Conservation (phyloP, 2,113 vertebrate species). For the Lampris incognitus region DNA sequence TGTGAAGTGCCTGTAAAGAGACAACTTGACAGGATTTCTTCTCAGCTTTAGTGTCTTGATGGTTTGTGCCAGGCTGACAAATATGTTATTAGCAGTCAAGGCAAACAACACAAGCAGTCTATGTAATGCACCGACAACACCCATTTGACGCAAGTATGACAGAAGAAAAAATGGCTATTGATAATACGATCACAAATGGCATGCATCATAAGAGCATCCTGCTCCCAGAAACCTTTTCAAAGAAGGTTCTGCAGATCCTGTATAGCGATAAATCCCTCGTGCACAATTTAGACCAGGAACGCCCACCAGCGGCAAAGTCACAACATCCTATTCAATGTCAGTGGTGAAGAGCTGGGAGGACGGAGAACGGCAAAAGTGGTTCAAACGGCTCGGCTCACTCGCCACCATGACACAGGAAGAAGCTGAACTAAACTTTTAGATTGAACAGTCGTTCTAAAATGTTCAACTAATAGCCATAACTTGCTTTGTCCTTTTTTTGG, state of each 20-base stretch:
- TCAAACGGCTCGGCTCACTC: background rate
- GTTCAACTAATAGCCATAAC: too few relatives aligned
- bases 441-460: too few relatives aligned
- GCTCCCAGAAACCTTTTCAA: too few relatives aligned
- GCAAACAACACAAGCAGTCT: constrained; percentile 50
- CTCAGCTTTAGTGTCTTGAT: constrained; percentile 90
- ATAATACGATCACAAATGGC: too few relatives aligned
- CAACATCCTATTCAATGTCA: constrained; percentile 8
- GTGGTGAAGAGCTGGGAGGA: constrained; percentile 4
- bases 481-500: too few relatives aligned
- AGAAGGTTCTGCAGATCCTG: background rate
- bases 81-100: constrained; percentile 85
- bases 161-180: too few relatives aligned
- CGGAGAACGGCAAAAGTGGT: constrained; percentile 14
- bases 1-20: constrained; percentile 91
- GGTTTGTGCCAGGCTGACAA: constrained; percentile 91
- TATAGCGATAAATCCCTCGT: background rate
- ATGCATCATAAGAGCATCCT: too few relatives aligned
- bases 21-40: constrained; percentile 90
- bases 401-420: too few relatives aligned
- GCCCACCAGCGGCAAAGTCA: background rate
- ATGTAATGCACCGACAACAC: background rate
- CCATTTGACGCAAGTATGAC: too few relatives aligned
- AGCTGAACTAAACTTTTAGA: too few relatives aligned
- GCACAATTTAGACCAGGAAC: constrained; percentile 4